Evolutionary conservation across 2,113 vertebrate species (phyloP).

Genomic region (Cyanoderma ruficeps): DNA sequence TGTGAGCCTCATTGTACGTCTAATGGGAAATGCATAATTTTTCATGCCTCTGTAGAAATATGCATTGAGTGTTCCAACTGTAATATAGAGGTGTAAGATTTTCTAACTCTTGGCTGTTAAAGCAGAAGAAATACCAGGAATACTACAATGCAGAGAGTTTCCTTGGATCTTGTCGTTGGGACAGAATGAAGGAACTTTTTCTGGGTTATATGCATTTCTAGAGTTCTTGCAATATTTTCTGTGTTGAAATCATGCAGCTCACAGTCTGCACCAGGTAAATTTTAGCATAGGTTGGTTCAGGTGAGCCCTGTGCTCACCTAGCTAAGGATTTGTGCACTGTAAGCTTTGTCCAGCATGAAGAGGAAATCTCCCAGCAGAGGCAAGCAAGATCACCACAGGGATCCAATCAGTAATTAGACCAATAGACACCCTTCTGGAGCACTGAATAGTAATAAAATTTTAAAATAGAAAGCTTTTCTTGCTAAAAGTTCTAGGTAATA

Average conservation of each 20-base stretch:
- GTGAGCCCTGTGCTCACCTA: background rate
- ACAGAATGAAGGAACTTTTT: background rate
- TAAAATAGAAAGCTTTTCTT: background rate
- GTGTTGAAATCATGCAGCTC: background rate
- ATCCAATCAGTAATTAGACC: background rate
- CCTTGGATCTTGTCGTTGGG: background rate
- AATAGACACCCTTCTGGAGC: background rate
- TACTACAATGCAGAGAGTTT: background rate
- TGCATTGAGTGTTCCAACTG: background rate
- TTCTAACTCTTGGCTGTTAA: background rate
- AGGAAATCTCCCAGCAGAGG: background rate
- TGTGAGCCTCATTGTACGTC: background rate
- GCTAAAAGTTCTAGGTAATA: background rate
- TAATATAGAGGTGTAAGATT: background rate
- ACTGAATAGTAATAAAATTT: background rate
- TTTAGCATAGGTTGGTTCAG: background rate
- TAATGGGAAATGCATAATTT: background rate
- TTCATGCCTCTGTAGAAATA: background rate
- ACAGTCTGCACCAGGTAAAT: background rate
- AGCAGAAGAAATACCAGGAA: background rate
- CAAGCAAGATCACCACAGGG: background rate
- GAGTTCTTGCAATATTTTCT: background rate
- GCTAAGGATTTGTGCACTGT: background rate
- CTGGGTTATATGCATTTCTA: background rate
- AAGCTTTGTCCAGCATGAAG: background rate